Evolutionary conservation across 2,888 invertebrate genomes (phyloP).

Genomic region (Eurytoma adleriae): DNA sequence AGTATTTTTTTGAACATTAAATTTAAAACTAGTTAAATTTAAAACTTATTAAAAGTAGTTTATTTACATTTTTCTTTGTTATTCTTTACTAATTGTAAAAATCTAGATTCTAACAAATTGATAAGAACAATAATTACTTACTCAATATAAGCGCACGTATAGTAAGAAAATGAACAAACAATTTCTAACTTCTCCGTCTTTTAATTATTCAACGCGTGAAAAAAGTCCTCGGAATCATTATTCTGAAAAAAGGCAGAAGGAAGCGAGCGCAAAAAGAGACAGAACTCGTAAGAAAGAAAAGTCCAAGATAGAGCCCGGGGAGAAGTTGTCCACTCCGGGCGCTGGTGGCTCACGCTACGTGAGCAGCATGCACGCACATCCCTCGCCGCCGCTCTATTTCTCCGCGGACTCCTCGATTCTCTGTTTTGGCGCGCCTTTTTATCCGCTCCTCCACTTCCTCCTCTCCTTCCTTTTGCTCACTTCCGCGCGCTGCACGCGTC

Average conservation of each 20-base stretch:
- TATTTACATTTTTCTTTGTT: too few species aligned
- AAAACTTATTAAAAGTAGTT: too few species aligned
- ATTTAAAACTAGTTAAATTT: too few species aligned
- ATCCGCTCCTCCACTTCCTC: slow-evolving; percentile 40
- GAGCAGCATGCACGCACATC: slow-evolving; percentile 73
- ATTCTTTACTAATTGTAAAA: too few species aligned
- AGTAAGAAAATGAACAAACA: too few species aligned
- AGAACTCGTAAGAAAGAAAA: slow-evolving; percentile 46
- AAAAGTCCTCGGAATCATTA: too few species aligned
- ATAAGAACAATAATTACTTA: too few species aligned
- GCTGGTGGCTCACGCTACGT: slow-evolving; percentile 69
- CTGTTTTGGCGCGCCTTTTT: slow-evolving; percentile 47
- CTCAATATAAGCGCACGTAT: too few species aligned
- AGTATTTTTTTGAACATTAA: too few species aligned
- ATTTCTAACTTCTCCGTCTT: too few species aligned
- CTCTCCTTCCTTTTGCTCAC: slow-evolving; percentile 29
- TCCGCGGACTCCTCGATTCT: slow-evolving; percentile 43
- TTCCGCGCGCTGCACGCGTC: slow-evolving; percentile 17
- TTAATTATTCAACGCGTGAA: too few species aligned
- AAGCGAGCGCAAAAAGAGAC: slow-evolving; percentile 48
- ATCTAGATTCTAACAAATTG: too few species aligned
- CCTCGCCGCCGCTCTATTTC: slow-evolving; percentile 45
- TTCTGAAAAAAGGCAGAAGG: not conserved
- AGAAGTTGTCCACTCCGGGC: slow-evolving; percentile 60
- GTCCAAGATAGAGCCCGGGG: slow-evolving; percentile 51